Conservation (phyloP, 1,140 invertebrate genomes). For the Calosoma granatense region DNA sequence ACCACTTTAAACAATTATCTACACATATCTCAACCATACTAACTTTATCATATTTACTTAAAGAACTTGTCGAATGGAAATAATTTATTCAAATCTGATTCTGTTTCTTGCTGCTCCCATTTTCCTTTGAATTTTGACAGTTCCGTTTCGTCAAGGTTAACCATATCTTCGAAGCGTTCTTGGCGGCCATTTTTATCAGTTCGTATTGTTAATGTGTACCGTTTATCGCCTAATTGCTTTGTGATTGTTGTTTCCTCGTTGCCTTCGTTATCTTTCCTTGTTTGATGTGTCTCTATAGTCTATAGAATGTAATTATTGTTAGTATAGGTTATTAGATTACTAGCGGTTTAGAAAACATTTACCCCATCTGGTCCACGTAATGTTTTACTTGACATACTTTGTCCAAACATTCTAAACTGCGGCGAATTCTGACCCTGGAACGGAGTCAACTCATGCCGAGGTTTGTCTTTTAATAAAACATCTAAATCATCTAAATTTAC, state of each 20-base stretch:
- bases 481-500: constrained; percentile 33
- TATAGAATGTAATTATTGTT: constrained; percentile 20
- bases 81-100: constrained; percentile 14
- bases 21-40: not conserved
- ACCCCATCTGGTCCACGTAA: constrained; percentile 36
- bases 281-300: constrained; percentile 36
- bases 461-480: constrained; percentile 17
- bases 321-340: constrained; percentile 13
- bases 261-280: constrained; percentile 38
- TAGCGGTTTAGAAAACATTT: constrained; percentile 17
- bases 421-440: constrained; percentile 7
- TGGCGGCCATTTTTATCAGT: constrained; percentile 37
- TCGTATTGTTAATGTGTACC: constrained; percentile 33
- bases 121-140: constrained; percentile 18
- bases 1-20: no score
- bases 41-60: constrained; percentile 12
- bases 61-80: constrained; percentile 19
- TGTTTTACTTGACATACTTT: constrained; percentile 31
- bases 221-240: constrained; percentile 36
- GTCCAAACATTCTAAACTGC: constrained; percentile 22
- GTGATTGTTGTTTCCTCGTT: constrained; percentile 40
- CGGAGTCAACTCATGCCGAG: constrained; percentile 7
- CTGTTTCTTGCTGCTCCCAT: constrained; percentile 9
- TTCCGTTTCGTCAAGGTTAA: constrained; percentile 38
- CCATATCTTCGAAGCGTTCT: constrained; percentile 35